Evolutionary conservation across 2,888 invertebrate species (phyloP), one percentile per base, ranked within the genome.

Genomic region (Coenonympha glycerion): DNA sequence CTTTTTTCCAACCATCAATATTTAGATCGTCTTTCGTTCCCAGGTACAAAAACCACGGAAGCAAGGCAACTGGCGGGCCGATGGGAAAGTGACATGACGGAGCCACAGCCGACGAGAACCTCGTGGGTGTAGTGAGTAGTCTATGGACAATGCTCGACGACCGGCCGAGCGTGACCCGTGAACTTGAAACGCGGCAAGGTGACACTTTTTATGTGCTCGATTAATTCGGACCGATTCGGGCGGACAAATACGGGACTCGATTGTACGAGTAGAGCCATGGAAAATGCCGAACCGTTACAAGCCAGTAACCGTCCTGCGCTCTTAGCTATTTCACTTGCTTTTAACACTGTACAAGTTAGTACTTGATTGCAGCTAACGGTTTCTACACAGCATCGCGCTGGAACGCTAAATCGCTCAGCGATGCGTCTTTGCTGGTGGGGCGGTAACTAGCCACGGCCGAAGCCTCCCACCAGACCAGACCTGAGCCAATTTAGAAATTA

Each of bases 171-270:
- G 52, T 49, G 42, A 49, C 31, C 37, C 19, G 18, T 15, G 33
- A 44, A 45, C 52, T 52, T 47, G 47, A 39, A 52, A 31, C 33
- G 21, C 36, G 28, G 36, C 52, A 52, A 52, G 52, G 52, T 52
- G 39, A 49, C 21, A 24, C 28, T 40, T 52, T 30, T 33, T 47
- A n/a, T 47, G 30, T 26, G 3, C 8, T n/a, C n/a, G n/a, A n/a
- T 24, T 39, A 6, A 44, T 8, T 24, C 33, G 34, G 24, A 41
- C 22, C 24, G 39, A 24, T 39, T 8, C 39, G 39, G 39, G 22
- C 39, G 39, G 9, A 8, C 24, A 39, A 39, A 24, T 39, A 39
- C 18, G 11, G 19, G 3, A 22, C 22, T 24, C 24, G 6, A 9
- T 24, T 2, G 9, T 9, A 15, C 9, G n/a, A 18, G 18, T n/a